Base-by-base conservation (phyloP, 2,888 invertebrate species). In the Rhamphomyia laevipes region DNA sequence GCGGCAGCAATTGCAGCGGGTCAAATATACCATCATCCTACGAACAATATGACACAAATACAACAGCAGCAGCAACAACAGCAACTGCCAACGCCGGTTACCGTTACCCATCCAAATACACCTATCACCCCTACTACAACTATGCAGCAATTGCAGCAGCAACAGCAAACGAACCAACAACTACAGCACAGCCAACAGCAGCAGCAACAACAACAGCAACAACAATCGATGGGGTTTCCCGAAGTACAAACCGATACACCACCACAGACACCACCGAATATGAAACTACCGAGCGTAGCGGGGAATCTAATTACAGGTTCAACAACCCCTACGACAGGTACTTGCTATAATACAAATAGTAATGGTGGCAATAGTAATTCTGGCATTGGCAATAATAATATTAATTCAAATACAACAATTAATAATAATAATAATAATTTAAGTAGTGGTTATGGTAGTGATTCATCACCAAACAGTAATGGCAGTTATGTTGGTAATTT, bases 211-310 rank as follows among this genome's bases (percentile, higher is more conserved):
- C 63, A 63, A 56, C 63, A 59, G 58, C 63, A 61, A 59, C 63
- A 57, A 59, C 69, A 67, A 57, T 59, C 64, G 71, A 81, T 84
- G 72, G 83, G 86, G 66, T 88, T 89, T 77, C 86, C 88, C 66
- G 86, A 89, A 73, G 83, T 89, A 71, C 83, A 85, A 67, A 79
- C 70, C 60, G 92, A 92, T 73, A 92, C 92, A 55, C 92, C 91
- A 59, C 91, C 91, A 33, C 91, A 92, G 73, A 93, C 92, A 57
- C 92, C 92, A 57, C 92, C 92, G 67, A 91, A 86, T 74, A 87
- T 91, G 87, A 91, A 91, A 73, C 78, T 89, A 64, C 84, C 86
- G 63, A 85, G 83, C 70, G 84, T 82, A 59, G 80, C 82, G 67
- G 81, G 81, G 71, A 83, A 80, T 61, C 77, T 84, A 60, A 78